Evolutionary conservation across 2,888 invertebrate genomes (phyloP).

Genomic region (Xestobium rufovillosum): DNA sequence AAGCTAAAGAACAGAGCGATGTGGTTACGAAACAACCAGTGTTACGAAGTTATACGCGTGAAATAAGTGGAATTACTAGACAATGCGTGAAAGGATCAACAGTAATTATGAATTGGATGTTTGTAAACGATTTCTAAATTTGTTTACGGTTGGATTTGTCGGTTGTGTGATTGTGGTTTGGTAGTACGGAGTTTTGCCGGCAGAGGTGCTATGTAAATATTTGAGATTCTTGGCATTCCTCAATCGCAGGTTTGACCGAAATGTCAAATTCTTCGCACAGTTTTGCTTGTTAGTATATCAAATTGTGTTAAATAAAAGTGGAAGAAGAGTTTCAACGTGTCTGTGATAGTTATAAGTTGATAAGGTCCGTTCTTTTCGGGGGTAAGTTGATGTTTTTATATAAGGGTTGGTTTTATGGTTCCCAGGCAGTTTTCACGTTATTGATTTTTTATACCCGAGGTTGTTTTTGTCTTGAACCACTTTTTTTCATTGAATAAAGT

Average conservation of each 20-base stretch:
- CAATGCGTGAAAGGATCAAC: too few species aligned
- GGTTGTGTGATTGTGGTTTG: conserved; percentile 6
- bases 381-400: conserved; percentile 25
- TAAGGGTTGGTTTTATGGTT: conserved; percentile 9
- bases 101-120: too few species aligned
- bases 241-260: conserved; percentile 63
- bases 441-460: conserved; percentile 12
- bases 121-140: too few species aligned
- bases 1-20: too few species aligned
- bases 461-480: conserved; percentile 18
- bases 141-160: too few species aligned
- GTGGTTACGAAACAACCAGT: too few species aligned
- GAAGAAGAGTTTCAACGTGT: too few species aligned
- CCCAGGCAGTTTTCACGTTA: conserved; percentile 3
- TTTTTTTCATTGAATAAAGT: conserved; percentile 16
- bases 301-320: conserved; percentile 35
- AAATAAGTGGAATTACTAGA: too few species aligned
- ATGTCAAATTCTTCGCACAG: conserved; percentile 56
- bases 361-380: conserved; percentile 30
- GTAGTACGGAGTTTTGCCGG: conserved; percentile 46
- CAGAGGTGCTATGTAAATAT: conserved; percentile 60
- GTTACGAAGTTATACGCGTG: too few species aligned
- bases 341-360: conserved; percentile 17
- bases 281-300: conserved; percentile 41
- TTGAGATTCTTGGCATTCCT: conserved; percentile 60